Percentiles rank a stretch among this genome's conserved stretches.
These are phyloP conservation scores for Gasterosteus nipponicus DNA, from an alignment of 2,113 vertebrate genomes.

Conservation along the genomic window DNA sequence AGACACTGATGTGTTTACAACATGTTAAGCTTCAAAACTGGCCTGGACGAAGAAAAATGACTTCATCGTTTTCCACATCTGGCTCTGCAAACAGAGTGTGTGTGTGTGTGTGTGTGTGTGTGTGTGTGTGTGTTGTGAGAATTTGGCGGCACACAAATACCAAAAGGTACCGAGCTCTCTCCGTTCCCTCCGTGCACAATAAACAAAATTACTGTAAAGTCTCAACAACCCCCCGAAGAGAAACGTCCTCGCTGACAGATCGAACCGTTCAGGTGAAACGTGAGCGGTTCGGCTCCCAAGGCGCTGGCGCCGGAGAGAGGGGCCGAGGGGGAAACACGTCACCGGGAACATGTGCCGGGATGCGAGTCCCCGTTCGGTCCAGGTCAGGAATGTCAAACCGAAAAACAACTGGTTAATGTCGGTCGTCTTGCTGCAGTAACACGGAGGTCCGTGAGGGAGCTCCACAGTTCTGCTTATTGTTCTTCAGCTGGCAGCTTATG, in stretches of 20 bases:
- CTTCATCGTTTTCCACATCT: constrained; percentile 67
- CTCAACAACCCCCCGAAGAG: constrained; percentile 21
- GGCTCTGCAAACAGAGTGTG: constrained; percentile 40
- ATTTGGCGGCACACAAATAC: constrained; percentile 12
- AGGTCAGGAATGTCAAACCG: constrained; percentile 14
- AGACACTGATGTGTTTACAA: constrained; percentile 47
- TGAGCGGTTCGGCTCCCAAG: background rate
- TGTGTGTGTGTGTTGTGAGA: constrained; percentile 16
- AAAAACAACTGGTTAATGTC: background rate
- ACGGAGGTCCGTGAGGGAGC: too few relatives aligned
- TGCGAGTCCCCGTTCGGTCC: background rate
- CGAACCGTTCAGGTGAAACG: background rate
- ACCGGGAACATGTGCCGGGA: background rate
- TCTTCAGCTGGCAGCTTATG: too few relatives aligned
- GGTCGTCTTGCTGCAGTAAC: too few relatives aligned
- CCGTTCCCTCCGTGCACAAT: constrained; percentile 19
- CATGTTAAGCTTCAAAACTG: constrained; percentile 27
- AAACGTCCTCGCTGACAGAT: constrained; percentile 6
- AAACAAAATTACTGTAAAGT: constrained; percentile 13
- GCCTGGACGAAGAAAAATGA: constrained; percentile 21
- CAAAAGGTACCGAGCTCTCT: constrained; percentile 19
- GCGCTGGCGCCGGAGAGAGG: background rate
- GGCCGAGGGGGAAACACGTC: background rate
- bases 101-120: constrained; percentile 7
- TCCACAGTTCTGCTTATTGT: too few relatives aligned